phyloP scores from a whole-genome alignment of 2,888 invertebrate species.

The Polietes domitor region DNA sequence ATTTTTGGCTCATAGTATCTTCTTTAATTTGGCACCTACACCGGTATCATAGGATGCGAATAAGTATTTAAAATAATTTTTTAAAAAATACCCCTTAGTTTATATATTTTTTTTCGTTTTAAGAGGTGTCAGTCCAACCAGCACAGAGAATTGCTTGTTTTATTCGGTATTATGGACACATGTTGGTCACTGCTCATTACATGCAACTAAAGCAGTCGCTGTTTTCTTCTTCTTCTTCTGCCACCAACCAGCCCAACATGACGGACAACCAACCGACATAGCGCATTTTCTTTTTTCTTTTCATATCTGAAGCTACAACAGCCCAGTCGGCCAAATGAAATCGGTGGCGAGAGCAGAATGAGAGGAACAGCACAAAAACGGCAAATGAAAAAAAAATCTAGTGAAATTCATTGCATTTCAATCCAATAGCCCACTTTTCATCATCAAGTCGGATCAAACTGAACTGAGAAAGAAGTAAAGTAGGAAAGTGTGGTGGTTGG shows the following conservation, averaged over 20 bases:
- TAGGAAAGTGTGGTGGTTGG: slow-evolving; percentile 33
- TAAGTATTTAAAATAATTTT: too few species aligned
- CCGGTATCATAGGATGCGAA: too few species aligned
- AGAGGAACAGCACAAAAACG: neutral
- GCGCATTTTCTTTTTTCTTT: neutral
- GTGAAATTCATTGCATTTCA: slow-evolving; percentile 57
- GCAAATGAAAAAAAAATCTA: slow-evolving; percentile 46
- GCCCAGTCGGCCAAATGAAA: slow-evolving; percentile 11
- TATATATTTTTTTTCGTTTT: too few species aligned
- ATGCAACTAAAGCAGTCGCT: neutral
- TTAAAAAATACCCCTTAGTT: too few species aligned
- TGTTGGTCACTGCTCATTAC: neutral
- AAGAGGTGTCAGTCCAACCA: too few species aligned
- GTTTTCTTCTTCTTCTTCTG: too few species aligned
- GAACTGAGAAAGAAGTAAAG: slow-evolving; percentile 44
- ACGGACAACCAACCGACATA: slow-evolving; percentile 14
- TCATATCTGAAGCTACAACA: neutral
- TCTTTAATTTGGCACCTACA: too few species aligned
- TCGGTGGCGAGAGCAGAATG: neutral
- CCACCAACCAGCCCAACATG: neutral
- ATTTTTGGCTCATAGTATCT: too few species aligned
- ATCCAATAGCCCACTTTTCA: slow-evolving; percentile 62
- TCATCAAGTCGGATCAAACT: slow-evolving; percentile 32
- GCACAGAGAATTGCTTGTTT: neutral
- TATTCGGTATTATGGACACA: neutral